Evolutionary conservation across 2,797 vertebrate species (phyloP), one percentile per base, ranked within the genome.

Genomic region (Gymnocypris eckloni): DNA sequence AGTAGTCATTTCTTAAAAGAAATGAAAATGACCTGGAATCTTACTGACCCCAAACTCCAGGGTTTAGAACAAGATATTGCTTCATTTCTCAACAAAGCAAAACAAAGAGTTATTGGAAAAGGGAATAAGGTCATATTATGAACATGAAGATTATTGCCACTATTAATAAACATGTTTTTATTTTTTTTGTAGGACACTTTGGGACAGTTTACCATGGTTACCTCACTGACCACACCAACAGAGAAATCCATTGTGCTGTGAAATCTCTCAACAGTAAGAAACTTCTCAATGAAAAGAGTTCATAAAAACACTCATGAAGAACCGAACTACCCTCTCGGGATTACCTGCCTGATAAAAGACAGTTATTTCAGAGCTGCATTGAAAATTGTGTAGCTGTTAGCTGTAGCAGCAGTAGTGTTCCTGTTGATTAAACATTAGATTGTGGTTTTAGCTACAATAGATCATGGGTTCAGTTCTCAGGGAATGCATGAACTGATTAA

Each of bases 121-220:
- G 4, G 25, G 16, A 78, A 64, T 48, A 59, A 48, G 56, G 11
- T n/a, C 12, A 75, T 75, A 37, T 37, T 64, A 16, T 64, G 25
- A 72, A 83, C 8, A 3, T 25, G 25, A 81, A 41, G 43, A 75
- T 48, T 15, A 12, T 16, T 80, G 59, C 18, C 39, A 48, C 25
- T 20, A 37, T 48, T 16, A 67, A 83, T 52, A 28, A 82, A 72
- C 22, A 28, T 45, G 52, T 1, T 2, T 48, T 77, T 56, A 3
- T 33, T 10, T 77, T 5, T 11, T 79, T 75, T 78, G 10, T 88
- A 99, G 98, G 98, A 64, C 97, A 99, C 87, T 99, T 99, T 78
- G 98, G 98, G 70, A 97, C 97, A 0, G 98, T 99, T 90, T 99
- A 98, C 92, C 98, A 99, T 0, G 98, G 98, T 79, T 97, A 97